A percentile compares a stretch with the other conserved stretches of the same genome.
Evolutionary conservation across 2,113 vertebrate species (phyloP).

Genomic region (pig (Sus scrofa)): DNA sequence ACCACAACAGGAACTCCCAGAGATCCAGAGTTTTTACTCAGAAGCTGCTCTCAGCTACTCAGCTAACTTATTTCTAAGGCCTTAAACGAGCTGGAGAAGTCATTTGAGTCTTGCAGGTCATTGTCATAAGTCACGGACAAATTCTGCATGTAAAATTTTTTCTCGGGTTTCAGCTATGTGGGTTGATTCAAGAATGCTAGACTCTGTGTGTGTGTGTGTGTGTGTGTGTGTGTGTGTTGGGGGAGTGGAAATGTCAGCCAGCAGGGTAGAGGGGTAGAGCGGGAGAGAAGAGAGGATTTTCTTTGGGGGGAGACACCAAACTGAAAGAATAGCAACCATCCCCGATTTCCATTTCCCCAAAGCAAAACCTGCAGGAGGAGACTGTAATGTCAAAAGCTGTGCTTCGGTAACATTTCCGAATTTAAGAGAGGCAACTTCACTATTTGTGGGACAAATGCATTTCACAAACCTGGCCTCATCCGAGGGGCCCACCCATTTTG

Average conservation of each 20-base stretch:
- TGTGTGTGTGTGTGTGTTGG: not conserved
- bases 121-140: not conserved
- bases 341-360: not conserved
- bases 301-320: not conserved
- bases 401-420: slow-evolving; percentile 6
- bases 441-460: slow-evolving; percentile 63
- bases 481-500: slow-evolving; percentile 64
- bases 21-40: not conserved
- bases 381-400: slow-evolving; percentile 1
- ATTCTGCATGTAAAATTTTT: not conserved
- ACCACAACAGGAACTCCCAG: not conserved
- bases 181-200: not conserved
- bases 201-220: not conserved
- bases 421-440: slow-evolving; percentile 38
- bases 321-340: not conserved
- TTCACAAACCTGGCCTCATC: slow-evolving; percentile 53
- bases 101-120: not conserved
- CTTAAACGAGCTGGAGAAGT: not conserved
- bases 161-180: not conserved
- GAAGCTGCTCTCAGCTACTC: not conserved
- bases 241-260: not conserved
- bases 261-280: not conserved
- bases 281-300: not conserved
- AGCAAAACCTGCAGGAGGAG: slow-evolving; percentile 1
- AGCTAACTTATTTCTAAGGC: not conserved